phyloP scores from a whole-genome alignment of 1,140 invertebrate genomes.

The Mya arenaria region DNA sequence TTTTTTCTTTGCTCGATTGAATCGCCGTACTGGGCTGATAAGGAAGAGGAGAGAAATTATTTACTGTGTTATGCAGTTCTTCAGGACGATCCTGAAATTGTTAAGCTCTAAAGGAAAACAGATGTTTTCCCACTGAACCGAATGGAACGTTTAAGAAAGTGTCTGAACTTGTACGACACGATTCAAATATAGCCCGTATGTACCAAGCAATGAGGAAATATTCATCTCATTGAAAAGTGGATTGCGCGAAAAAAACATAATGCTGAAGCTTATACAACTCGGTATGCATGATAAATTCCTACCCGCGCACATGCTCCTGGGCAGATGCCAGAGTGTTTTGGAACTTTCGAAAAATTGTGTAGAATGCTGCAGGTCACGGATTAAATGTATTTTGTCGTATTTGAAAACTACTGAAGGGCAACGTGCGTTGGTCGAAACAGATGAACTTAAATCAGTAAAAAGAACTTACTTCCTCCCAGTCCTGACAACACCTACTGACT shows the following conservation, averaged over 20 bases:
- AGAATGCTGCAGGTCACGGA: background rate
- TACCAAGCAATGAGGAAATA: constrained; percentile 8
- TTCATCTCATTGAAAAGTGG: background rate
- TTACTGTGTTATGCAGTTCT: background rate
- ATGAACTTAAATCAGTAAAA: background rate
- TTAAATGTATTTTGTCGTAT: constrained; percentile 36
- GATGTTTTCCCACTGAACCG: constrained; percentile 43
- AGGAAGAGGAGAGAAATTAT: constrained; percentile 1
- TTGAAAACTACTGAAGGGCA: background rate
- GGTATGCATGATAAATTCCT: constrained; percentile 60
- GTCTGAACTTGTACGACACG: constrained; percentile 11
- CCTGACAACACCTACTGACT: background rate
- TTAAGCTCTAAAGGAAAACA: background rate
- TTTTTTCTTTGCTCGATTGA: background rate
- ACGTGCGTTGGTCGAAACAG: background rate
- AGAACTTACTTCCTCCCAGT: background rate
- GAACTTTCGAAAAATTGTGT: background rate
- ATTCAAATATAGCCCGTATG: constrained; percentile 6
- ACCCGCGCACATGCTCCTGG: constrained; percentile 37
- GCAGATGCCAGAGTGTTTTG: constrained; percentile 52
- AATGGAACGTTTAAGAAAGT: constrained; percentile 22
- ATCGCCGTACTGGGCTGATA: background rate
- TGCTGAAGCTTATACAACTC: constrained; percentile 17
- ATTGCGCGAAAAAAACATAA: constrained; percentile 4
- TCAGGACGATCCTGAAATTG: background rate